phyloP scores from a whole-genome alignment of 2,888 invertebrate species.

The Dicranocentrus wangi region DNA sequence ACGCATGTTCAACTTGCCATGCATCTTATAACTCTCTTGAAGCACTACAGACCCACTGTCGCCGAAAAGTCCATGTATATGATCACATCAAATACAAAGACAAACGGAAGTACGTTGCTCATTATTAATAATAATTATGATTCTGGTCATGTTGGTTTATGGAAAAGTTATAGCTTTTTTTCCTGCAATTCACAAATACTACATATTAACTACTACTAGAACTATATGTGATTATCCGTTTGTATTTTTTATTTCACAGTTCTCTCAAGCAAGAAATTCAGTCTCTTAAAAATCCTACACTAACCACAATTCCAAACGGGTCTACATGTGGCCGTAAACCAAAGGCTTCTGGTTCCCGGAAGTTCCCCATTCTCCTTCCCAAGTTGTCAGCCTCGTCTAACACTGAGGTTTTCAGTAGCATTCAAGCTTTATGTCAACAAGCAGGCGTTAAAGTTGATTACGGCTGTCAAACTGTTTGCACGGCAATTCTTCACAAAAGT shows the following conservation, averaged over 20 bases:
- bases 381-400: slow-evolving; percentile 3
- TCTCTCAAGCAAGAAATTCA: slow-evolving; percentile 52
- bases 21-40: slow-evolving; percentile 75
- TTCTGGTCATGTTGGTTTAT: no score
- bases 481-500: slow-evolving; percentile 43
- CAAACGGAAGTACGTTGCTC: slow-evolving; percentile 59
- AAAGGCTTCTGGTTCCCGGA: slow-evolving; percentile 31
- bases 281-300: neutral
- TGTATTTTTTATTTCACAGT: slow-evolving; percentile 20
- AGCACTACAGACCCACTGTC: slow-evolving; percentile 76
- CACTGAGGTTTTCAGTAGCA: slow-evolving; percentile 28
- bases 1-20: slow-evolving; percentile 74
- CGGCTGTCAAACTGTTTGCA: slow-evolving; percentile 58
- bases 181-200: slow-evolving; percentile 10
- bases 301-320: neutral
- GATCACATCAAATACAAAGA: slow-evolving; percentile 67
- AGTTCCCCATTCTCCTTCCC: slow-evolving; percentile 39
- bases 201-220: neutral
- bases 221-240: no score
- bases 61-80: slow-evolving; percentile 72
- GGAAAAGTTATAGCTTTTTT: no score
- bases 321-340: slow-evolving; percentile 2
- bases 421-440: slow-evolving; percentile 45
- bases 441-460: slow-evolving; percentile 55
- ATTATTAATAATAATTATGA: no score